Conservation (phyloP, 2,113 vertebrate species). For the Peromyscus leucopus region DNA sequence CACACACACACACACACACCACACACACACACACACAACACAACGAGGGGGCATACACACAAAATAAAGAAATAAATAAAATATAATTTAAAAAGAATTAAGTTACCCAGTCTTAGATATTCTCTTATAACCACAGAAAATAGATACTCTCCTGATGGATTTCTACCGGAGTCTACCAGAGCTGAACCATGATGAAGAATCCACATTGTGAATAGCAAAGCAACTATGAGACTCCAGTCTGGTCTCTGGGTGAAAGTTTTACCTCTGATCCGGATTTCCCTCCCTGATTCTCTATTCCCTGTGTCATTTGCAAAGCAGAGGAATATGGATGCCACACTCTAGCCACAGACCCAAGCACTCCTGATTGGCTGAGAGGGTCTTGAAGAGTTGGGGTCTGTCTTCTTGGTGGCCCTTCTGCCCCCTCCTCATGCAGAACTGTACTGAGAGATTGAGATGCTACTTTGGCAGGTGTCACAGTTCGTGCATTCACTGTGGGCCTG, state of each 20-base stretch:
- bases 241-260: not conserved
- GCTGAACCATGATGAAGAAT: no score
- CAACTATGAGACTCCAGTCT: no score
- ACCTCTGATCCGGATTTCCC: not conserved
- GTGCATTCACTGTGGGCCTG: not conserved
- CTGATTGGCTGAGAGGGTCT: fast-evolving
- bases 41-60: not conserved
- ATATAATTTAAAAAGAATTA: not conserved
- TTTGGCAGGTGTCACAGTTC: not conserved
- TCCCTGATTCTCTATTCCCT: no score
- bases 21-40: no score
- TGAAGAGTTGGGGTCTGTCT: fast-evolving
- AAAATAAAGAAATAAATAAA: not conserved
- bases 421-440: fast-evolving
- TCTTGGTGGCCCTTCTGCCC: fast-evolving
- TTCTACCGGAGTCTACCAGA: not conserved
- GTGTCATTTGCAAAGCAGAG: not conserved
- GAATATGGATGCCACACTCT: fast-evolving
- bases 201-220: not conserved
- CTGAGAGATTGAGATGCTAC: not conserved
- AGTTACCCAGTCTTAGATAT: not conserved
- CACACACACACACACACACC: not conserved
- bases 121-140: not conserved
- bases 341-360: not conserved
- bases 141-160: fast-evolving